phyloP scores from a whole-genome alignment of 2,888 invertebrate genomes.

The Scaptomyza flava region DNA sequence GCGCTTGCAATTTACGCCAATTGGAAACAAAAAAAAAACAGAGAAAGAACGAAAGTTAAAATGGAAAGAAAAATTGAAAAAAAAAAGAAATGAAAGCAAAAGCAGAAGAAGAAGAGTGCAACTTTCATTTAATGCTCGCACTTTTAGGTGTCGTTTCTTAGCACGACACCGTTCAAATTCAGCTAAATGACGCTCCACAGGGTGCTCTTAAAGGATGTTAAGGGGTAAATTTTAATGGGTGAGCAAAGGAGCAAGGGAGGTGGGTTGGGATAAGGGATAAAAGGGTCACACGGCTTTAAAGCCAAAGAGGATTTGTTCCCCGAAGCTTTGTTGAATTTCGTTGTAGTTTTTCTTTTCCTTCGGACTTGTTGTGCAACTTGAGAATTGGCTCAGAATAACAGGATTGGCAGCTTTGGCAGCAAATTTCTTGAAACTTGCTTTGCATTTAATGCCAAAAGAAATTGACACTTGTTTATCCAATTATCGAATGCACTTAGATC shows the following conservation, averaged over 20 bases:
- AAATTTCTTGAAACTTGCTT: neutral
- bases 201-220: constrained; percentile 24
- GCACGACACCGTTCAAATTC: constrained; percentile 62
- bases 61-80: neutral
- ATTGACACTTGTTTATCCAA: constrained; percentile 23
- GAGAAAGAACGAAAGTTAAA: neutral
- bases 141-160: constrained; percentile 69
- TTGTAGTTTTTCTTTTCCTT: constrained; percentile 2
- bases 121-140: constrained; percentile 73
- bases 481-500: neutral
- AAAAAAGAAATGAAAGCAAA: neutral
- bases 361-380: constrained; percentile 15
- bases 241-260: neutral
- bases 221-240: neutral
- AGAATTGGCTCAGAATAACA: constrained; percentile 33
- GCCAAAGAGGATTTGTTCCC: constrained; percentile 45
- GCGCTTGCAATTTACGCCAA: constrained; percentile 69
- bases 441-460: constrained; percentile 1
- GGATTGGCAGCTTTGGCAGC: constrained; percentile 18
- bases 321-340: constrained; percentile 22
- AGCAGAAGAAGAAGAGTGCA: constrained; percentile 35
- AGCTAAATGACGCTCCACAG: constrained; percentile 67
- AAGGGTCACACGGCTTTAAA: constrained; percentile 27
- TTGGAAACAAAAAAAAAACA: constrained; percentile 40
- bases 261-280: neutral